phyloP scores from a whole-genome alignment of 2,113 vertebrate species.

The Carettochelys insculpta region DNA sequence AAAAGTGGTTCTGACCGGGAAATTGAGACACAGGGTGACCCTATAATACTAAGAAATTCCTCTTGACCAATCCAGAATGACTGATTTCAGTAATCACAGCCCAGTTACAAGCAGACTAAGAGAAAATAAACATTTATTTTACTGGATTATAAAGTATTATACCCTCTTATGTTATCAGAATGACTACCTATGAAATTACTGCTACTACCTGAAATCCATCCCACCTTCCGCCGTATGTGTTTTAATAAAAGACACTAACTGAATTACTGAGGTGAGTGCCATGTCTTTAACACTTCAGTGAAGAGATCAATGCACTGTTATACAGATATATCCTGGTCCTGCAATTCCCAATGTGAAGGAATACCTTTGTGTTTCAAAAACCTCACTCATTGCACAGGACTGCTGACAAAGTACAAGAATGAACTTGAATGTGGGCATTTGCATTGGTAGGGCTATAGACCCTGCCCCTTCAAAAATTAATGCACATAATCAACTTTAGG shows the following conservation, averaged over 20 bases:
- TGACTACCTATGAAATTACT: not conserved
- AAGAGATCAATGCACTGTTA: not conserved
- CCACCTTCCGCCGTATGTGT: not conserved
- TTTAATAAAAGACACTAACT: not conserved
- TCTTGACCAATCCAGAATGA: constrained; percentile 42
- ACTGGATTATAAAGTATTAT: constrained; percentile 3
- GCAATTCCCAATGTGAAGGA: not conserved
- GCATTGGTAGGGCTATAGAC: not conserved
- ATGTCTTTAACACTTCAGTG: not conserved
- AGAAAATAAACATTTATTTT: constrained; percentile 36
- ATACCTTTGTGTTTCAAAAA: not conserved
- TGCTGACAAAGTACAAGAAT: not conserved
- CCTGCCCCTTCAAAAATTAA: not conserved
- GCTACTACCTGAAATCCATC: not conserved
- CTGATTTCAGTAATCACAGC: not conserved
- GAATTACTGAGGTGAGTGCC: not conserved
- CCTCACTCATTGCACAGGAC: not conserved
- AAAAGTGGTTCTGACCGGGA: not conserved
- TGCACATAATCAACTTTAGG: not conserved
- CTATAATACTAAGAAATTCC: constrained; percentile 27
- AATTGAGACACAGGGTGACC: constrained; percentile 7
- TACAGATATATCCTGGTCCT: not conserved
- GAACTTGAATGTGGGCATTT: not conserved
- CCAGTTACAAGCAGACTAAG: constrained; percentile 30
- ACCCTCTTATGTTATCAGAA: not conserved